Conservation (phyloP, 2,113 vertebrate genomes). For the Ptilonorhynchus violaceus region DNA sequence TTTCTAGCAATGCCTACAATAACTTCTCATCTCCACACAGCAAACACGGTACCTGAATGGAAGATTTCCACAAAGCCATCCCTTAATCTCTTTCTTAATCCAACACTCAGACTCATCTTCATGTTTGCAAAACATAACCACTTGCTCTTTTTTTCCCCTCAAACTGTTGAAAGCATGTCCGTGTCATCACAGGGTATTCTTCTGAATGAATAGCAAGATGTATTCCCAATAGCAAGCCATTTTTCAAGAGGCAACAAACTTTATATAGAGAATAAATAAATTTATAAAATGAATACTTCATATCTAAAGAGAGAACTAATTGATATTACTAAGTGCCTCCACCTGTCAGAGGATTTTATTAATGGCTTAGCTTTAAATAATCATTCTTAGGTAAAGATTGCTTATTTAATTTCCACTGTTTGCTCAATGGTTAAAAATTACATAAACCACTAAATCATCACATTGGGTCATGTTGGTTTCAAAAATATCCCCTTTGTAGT, state of each 20-base stretch:
- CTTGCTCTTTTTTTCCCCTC: neutral
- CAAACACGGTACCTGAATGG: constrained; percentile 24
- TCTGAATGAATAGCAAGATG: constrained; percentile 11
- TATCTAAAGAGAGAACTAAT: constrained; percentile 63
- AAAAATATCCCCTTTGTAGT: neutral
- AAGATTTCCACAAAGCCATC: constrained; percentile 29
- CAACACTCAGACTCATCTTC: constrained; percentile 44
- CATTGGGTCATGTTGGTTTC: neutral
- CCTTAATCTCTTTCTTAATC: constrained; percentile 65
- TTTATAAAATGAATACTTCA: constrained; percentile 72
- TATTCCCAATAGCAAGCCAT: constrained; percentile 6
- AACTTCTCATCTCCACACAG: neutral
- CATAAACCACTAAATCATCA: neutral
- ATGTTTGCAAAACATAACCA: constrained; percentile 46
- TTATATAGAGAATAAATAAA: constrained; percentile 74
- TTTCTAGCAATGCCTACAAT: neutral
- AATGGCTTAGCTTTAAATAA: constrained; percentile 49
- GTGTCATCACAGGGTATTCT: neutral
- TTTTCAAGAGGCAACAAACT: constrained; percentile 63
- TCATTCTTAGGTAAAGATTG: constrained; percentile 27
- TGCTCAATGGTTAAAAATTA: neutral
- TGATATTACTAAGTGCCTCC: constrained; percentile 63
- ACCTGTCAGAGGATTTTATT: constrained; percentile 61
- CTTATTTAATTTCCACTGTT: neutral
- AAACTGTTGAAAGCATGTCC: neutral